These are phyloP conservation scores for Chelidonichthys spinosus DNA, from an alignment of 2,797 vertebrate species.

Conservation along the genomic window DNA sequence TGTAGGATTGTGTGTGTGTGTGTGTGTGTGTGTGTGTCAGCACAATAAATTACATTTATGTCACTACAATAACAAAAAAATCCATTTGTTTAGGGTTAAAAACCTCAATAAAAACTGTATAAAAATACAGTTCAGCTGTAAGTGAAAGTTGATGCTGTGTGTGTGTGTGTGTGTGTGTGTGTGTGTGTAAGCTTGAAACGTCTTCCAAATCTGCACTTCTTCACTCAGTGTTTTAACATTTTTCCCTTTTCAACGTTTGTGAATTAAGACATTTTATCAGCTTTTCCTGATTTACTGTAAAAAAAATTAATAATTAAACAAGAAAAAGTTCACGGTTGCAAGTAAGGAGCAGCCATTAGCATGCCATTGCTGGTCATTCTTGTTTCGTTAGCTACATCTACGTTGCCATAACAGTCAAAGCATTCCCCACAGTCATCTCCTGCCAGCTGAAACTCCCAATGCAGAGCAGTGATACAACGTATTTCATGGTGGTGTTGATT, in stretches of 20 bases:
- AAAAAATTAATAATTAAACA: neutral
- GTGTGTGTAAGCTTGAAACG: constrained; percentile 25
- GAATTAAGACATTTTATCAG: constrained; percentile 1
- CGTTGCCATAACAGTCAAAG: neutral
- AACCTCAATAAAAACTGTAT: no score
- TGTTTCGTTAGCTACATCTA: neutral
- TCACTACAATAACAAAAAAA: no score
- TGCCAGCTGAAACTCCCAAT: constrained; percentile 12
- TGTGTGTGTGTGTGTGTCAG: neutral
- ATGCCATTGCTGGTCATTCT: neutral
- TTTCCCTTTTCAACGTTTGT: neutral
- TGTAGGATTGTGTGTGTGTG: neutral
- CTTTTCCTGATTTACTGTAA: neutral
- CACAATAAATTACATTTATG: no score
- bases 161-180: neutral
- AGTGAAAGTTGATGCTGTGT: no score
- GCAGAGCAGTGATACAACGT: neutral
- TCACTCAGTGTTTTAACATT: neutral
- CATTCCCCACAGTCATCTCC: constrained; percentile 3
- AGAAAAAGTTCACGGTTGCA: neutral
- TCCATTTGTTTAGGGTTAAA: no score
- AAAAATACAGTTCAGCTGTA: no score
- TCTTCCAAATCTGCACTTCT: constrained; percentile 37
- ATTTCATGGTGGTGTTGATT: neutral
- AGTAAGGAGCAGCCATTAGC: neutral